phyloP scores from a whole-genome alignment of 1,140 invertebrate genomes.

The Drosophila orena region DNA sequence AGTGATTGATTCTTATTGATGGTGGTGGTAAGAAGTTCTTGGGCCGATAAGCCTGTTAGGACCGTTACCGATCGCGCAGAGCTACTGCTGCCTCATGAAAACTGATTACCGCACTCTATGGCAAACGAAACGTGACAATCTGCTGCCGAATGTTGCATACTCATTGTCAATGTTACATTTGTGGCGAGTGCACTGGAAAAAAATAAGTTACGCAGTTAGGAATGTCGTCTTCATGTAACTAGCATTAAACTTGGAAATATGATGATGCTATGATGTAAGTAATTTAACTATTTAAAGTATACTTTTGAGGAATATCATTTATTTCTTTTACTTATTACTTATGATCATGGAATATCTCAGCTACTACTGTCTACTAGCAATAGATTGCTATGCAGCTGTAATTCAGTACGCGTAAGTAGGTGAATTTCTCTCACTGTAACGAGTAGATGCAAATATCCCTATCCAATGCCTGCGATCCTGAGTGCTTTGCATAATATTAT shows the following conservation, averaged over 20 bases:
- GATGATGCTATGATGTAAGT: too few species aligned
- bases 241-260: too few species aligned
- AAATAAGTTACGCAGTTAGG: too few species aligned
- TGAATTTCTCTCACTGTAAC: constrained; percentile 12
- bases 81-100: constrained; percentile 59
- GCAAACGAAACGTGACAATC: constrained; percentile 68
- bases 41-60: constrained; percentile 48
- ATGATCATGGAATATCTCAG: too few species aligned
- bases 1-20: constrained; percentile 55
- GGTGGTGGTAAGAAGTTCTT: constrained; percentile 26
- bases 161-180: constrained; percentile 61
- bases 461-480: constrained; percentile 62
- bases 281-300: too few species aligned
- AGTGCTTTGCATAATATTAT: constrained; percentile 76
- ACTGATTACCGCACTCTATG: constrained; percentile 41
- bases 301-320: too few species aligned
- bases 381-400: not conserved
- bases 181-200: constrained; percentile 34
- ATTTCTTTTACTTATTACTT: too few species aligned
- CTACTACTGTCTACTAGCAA: not conserved
- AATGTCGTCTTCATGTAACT: too few species aligned
- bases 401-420: too few species aligned
- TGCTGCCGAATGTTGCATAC: constrained; percentile 56
- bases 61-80: constrained; percentile 31
- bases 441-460: too few species aligned